phyloP scores from a whole-genome alignment of 2,888 invertebrate species.

The Polyommatus icarus region DNA sequence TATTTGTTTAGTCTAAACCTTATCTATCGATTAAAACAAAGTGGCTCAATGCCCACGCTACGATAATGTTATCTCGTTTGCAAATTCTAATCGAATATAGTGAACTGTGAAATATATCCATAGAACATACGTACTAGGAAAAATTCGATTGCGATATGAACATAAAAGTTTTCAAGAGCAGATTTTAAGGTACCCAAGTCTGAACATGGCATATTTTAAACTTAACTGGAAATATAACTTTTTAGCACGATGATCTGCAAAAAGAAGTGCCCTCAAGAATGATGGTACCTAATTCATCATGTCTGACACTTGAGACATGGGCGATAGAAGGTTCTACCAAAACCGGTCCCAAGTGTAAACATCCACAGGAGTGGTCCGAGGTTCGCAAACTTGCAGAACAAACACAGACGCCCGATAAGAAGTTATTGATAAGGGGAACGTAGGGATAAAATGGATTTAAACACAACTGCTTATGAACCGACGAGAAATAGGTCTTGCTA shows the following conservation, averaged over 20 bases:
- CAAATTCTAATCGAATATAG: neutral
- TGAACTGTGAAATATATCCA: too few relatives aligned
- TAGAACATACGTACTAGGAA: neutral
- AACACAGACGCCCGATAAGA: conserved; percentile 39
- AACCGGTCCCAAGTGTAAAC: conserved; percentile 14
- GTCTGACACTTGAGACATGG: conserved; percentile 1
- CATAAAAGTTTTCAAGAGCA: too few relatives aligned
- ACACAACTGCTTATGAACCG: neutral
- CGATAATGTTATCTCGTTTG: neutral
- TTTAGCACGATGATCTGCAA: neutral
- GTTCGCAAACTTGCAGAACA: conserved; percentile 35
- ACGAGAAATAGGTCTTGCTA: neutral
- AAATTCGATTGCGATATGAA: too few relatives aligned
- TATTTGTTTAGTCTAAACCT: conserved; percentile 15
- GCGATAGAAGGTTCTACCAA: neutral
- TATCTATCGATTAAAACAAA: conserved; percentile 26
- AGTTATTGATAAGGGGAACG: conserved; percentile 33
- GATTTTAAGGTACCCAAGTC: too few relatives aligned
- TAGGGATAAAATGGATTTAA: neutral
- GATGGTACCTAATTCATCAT: conserved; percentile 6
- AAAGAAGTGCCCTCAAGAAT: neutral
- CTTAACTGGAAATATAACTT: too few relatives aligned
- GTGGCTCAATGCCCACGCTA: conserved; percentile 21
- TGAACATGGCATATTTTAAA: too few relatives aligned
- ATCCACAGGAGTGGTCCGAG: conserved; percentile 39